Conservation (phyloP, 2,113 vertebrate species). For the Mustela nigripes region DNA sequence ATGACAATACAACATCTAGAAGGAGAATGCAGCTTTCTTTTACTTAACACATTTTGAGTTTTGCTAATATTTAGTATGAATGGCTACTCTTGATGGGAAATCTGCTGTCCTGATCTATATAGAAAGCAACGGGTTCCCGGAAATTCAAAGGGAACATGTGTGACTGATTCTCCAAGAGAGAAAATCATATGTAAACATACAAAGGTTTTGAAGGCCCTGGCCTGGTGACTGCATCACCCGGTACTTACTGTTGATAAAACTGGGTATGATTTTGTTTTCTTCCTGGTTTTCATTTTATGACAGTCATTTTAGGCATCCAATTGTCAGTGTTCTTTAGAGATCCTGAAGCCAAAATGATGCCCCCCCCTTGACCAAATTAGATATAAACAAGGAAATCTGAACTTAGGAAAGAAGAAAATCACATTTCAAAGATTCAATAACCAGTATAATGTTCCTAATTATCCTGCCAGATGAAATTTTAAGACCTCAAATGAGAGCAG, state of each 20-base stretch:
- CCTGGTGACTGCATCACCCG: background rate
- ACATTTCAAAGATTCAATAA: constrained; percentile 52
- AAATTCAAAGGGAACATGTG: background rate
- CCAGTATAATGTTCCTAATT: constrained; percentile 32
- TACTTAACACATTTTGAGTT: background rate
- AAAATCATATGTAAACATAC: constrained; percentile 33
- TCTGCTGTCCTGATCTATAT: background rate
- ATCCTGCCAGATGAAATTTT: constrained; percentile 27
- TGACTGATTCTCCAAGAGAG: background rate
- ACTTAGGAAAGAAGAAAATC: constrained; percentile 43
- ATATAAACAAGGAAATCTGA: constrained; percentile 57
- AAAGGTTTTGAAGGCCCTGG: background rate
- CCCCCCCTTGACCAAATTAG: background rate
- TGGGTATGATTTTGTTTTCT: background rate
- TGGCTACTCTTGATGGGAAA: background rate
- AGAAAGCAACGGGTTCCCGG: background rate
- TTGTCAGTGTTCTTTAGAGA: constrained; percentile 28
- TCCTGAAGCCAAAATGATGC: constrained; percentile 46
- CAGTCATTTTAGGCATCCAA: background rate
- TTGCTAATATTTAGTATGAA: constrained; percentile 2
- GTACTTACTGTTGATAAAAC: background rate
- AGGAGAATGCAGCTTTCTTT: background rate
- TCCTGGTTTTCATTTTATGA: background rate
- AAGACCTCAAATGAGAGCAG: constrained; percentile 33
- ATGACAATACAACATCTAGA: background rate